Base-by-base conservation (phyloP, 2,888 invertebrate species). In the Leucophenga maculata region DNA sequence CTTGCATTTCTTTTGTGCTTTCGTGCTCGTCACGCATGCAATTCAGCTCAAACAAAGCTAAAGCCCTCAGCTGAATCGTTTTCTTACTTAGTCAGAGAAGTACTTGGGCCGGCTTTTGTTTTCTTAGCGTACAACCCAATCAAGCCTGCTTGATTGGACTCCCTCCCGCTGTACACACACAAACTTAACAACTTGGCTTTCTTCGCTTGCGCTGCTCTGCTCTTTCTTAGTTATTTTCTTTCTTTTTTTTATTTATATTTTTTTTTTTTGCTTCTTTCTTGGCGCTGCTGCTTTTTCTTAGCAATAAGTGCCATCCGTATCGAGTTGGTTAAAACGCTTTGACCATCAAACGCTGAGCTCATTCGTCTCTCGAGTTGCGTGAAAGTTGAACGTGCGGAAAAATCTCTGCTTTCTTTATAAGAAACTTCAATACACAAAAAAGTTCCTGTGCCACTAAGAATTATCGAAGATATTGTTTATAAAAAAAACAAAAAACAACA, bases 291-390 rank as follows among this genome's bases (percentile, higher is more conserved):
- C 54, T 18, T 11, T 13, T 68, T 76, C 75, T 18, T 14, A n/a
- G 55, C 55, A 20, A 13, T 50, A 16, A 8, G 20, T n/a, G 22
- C 46, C 62, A 62, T 44, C 50, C 46, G n/a, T n/a, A n/a, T n/a
- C n/a, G n/a, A 57, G 18, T 83, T 76, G 85, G 85, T 86, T 86
- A 85, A 86, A 83, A 86, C 80, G 83, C 83, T 78, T 78, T 77
- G 79, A 73, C 78, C 77, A 77, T 75, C 75, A 80, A 78, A 69
- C 70, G 80, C 79, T 79, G 77, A 75, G 83, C 82, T 86, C 88
- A 88, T 87, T 88, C 83, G 84, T 85, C 85, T 83, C 83, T 84
- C 83, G 83, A 85, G 87, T 83, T 86, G 86, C 88, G 87, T 85
- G 88, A 88, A 88, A 88, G 88, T 88, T 85, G 85, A 78, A 78